Evolutionary conservation across 2,888 invertebrate genomes (phyloP).

Genomic region (Seladonia tumulorum): DNA sequence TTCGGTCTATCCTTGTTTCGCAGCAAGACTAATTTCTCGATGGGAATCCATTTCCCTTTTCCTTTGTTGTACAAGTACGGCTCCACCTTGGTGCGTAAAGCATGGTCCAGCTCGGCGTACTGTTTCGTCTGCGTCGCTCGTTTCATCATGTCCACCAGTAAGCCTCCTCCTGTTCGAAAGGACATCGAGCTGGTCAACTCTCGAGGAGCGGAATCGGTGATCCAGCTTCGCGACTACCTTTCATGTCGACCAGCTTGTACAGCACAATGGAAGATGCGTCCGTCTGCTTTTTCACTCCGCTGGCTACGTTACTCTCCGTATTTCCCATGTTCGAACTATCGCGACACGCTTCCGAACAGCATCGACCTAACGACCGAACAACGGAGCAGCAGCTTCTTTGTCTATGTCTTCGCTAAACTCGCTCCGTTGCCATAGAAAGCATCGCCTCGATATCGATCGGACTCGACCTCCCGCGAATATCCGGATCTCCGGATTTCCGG

Average conservation of each 20-base stretch:
- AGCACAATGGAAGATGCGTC: constrained; percentile 93
- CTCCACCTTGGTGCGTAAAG: constrained; percentile 95
- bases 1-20: constrained; percentile 94
- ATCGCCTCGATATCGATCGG: constrained; percentile 59
- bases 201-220: neutral
- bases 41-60: constrained; percentile 94
- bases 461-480: neutral
- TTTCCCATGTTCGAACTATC: constrained; percentile 88
- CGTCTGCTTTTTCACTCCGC: constrained; percentile 98
- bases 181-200: neutral
- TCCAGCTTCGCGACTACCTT: constrained; percentile 87
- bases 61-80: constrained; percentile 98
- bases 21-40: constrained; percentile 93
- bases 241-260: constrained; percentile 95
- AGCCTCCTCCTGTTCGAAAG: constrained; percentile 90
- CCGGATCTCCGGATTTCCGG: neutral
- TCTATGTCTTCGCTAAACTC: neutral
- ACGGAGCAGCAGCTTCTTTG: neutral
- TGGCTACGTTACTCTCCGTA: constrained; percentile 95
- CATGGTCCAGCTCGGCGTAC: constrained; percentile 96
- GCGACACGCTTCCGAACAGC: neutral
- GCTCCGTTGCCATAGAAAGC: constrained; percentile 61
- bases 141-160: constrained; percentile 97
- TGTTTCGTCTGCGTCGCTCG: constrained; percentile 95
- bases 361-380: neutral